Evolutionary conservation across 2,797 vertebrate species (phyloP).

Genomic region (Distichodus sexfasciatus): DNA sequence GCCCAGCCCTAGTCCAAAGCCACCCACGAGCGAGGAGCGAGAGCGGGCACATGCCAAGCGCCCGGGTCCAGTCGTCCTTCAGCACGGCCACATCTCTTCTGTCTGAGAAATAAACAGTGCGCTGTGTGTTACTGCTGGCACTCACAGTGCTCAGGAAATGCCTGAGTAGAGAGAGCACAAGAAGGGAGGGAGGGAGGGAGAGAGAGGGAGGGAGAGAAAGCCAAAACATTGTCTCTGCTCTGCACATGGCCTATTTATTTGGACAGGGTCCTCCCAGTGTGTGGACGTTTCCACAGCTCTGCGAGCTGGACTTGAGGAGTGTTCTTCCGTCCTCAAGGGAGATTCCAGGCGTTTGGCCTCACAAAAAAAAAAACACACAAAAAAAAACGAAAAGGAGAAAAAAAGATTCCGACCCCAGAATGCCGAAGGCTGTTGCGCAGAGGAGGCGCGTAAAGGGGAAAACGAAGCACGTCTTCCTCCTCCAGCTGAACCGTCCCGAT

Average conservation of each 20-base stretch:
- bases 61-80: constrained; percentile 16
- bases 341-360: constrained; percentile 38
- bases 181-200: neutral
- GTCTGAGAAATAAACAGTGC: constrained; percentile 59
- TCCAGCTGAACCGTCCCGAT: neutral
- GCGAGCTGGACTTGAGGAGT: neutral
- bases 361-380: constrained; percentile 54
- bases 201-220: constrained; percentile 38
- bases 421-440: constrained; percentile 55
- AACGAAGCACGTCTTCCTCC: constrained; percentile 51
- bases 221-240: constrained; percentile 10
- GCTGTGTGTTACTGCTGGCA: constrained; percentile 61
- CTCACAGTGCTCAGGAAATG: constrained; percentile 67
- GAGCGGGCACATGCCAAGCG: constrained; percentile 47
- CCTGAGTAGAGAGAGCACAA: constrained; percentile 63
- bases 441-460: constrained; percentile 56
- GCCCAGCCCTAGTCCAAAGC: too few relatives aligned
- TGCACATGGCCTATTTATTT: constrained; percentile 6
- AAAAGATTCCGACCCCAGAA: constrained; percentile 13
- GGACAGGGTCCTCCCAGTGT: neutral
- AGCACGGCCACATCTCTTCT: constrained; percentile 35
- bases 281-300: neutral
- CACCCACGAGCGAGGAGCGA: too few relatives aligned
- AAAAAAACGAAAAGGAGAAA: too few relatives aligned
- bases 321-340: constrained; percentile 35